phyloP scores from a whole-genome alignment of 2,888 invertebrate genomes.

The Caenorhabditis sp. region DNA sequence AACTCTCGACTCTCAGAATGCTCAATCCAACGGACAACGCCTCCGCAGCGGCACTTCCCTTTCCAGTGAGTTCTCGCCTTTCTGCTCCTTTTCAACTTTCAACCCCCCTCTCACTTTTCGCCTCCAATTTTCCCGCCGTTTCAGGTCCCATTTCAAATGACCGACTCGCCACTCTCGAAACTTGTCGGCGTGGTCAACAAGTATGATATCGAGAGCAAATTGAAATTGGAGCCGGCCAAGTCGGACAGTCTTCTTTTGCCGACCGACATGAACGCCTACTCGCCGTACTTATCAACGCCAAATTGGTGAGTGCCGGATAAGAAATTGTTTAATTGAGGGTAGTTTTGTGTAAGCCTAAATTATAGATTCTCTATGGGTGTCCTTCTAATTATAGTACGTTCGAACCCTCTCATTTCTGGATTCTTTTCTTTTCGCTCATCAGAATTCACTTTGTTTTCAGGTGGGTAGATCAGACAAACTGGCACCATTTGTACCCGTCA shows the following conservation, averaged over 20 bases:
- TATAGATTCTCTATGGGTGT: too few relatives aligned
- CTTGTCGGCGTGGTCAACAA: slow-evolving; percentile 56
- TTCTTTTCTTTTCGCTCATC: too few relatives aligned
- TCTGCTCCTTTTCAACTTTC: too few relatives aligned
- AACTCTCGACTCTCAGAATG: neutral
- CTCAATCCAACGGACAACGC: slow-evolving; percentile 29
- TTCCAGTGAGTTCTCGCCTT: slow-evolving; percentile 18
- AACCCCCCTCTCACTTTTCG: neutral
- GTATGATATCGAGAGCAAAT: slow-evolving; percentile 27
- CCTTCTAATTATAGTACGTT: too few relatives aligned
- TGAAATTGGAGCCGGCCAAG: slow-evolving; percentile 17
- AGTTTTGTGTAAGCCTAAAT: too few relatives aligned
- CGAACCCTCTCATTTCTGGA: too few relatives aligned
- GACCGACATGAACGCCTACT: slow-evolving; percentile 45
- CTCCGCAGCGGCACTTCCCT: slow-evolving; percentile 19
- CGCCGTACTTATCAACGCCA: slow-evolving; percentile 27
- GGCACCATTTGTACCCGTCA: slow-evolving; percentile 32
- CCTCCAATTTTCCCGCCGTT: neutral
- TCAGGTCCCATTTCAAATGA: slow-evolving; percentile 39
- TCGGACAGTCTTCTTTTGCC: slow-evolving; percentile 26
- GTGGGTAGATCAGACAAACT: slow-evolving; percentile 49
- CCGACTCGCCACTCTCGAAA: slow-evolving; percentile 48
- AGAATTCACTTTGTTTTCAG: slow-evolving; percentile 15
- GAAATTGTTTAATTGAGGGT: too few relatives aligned
- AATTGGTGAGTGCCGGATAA: slow-evolving; percentile 35